phyloP scores from a whole-genome alignment of 2,888 invertebrate species.

The Diplolepis rosae region DNA sequence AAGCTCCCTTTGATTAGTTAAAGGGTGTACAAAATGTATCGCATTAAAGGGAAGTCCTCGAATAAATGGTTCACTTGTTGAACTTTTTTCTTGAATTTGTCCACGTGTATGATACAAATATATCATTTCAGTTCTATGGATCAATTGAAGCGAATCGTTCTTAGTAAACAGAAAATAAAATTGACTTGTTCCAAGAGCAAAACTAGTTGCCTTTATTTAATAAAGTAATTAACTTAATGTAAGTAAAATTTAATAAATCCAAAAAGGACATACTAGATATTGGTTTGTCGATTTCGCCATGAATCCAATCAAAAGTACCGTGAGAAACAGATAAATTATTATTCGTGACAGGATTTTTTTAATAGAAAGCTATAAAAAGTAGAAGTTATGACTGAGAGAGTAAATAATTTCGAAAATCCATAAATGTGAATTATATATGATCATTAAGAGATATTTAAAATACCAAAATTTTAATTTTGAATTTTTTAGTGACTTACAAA shows the following conservation, averaged over 20 bases:
- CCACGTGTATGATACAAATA: slow-evolving; percentile 6
- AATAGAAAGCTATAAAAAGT: background rate
- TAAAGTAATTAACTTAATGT: too few species aligned
- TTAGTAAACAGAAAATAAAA: too few species aligned
- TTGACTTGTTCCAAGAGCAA: too few species aligned
- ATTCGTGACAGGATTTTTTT: background rate
- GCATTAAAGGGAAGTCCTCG: slow-evolving; percentile 28
- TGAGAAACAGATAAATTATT: background rate
- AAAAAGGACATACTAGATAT: too few species aligned
- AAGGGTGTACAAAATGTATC: slow-evolving; percentile 26
- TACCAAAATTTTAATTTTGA: too few species aligned
- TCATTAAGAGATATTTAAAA: too few species aligned
- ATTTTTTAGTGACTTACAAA: too few species aligned
- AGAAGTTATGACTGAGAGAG: too few species aligned
- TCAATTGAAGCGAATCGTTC: slow-evolving; percentile 3
- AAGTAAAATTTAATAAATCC: too few species aligned
- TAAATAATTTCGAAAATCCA: too few species aligned
- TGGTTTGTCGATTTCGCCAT: background rate
- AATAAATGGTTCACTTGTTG: slow-evolving; percentile 22
- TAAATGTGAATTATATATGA: too few species aligned
- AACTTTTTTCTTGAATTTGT: slow-evolving; percentile 16
- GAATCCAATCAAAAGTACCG: background rate
- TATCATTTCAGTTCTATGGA: slow-evolving; percentile 7
- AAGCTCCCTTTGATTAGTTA: slow-evolving; percentile 46
- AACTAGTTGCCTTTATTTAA: too few species aligned